Base-by-base conservation (phyloP, 2,113 vertebrate genomes). In the Abramis brama region DNA sequence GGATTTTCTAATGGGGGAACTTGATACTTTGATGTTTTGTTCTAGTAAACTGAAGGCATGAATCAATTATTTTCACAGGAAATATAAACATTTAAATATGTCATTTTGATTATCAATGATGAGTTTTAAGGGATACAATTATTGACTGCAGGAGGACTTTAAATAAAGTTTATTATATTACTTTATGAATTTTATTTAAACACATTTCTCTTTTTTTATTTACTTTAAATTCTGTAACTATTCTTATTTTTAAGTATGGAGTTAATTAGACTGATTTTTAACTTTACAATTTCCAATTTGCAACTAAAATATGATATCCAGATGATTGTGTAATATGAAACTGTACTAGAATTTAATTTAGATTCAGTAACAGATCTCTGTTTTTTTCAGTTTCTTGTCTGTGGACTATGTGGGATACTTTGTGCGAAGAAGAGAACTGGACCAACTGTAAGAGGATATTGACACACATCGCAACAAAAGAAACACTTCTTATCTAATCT, bases 361-460 rank as follows among this genome's bases (percentile, higher is more conserved):
- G 52, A 33, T 43, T 33, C 21, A 17, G 52, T 85, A 27, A 77
- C 47, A 30, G 21, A 71, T 89, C 82, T 86, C 85, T 88, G 30
- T 82, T 94, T 93, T 39, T 94, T 92, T 39, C 94, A 97, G 96
- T 96, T 97, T 92, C 95, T 96, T 52, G 94, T 97, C 87, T 97
- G 96, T 87, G 96, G 96, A 81, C 88, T 96, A 77, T 97, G 95
- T 88, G 96, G 96, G 90, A 95, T 97, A 90, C 47, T 96, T 82
- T 97, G 96, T 1, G 96, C 96, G 87, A 96, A 95, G 94, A 97
- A 96, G 91, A 96, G 96, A 89, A 96, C 96, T 79, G 96, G 96
- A 94, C 95, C 96, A 81, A 93, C 97, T 1, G 96, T 97, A 96
- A 96, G 96, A 83, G 8, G 7, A 30, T 11, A 45, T 12, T 25